Evolutionary conservation across 2,113 vertebrate genomes (phyloP).

Genomic region (Gymnorhina tibicen): DNA sequence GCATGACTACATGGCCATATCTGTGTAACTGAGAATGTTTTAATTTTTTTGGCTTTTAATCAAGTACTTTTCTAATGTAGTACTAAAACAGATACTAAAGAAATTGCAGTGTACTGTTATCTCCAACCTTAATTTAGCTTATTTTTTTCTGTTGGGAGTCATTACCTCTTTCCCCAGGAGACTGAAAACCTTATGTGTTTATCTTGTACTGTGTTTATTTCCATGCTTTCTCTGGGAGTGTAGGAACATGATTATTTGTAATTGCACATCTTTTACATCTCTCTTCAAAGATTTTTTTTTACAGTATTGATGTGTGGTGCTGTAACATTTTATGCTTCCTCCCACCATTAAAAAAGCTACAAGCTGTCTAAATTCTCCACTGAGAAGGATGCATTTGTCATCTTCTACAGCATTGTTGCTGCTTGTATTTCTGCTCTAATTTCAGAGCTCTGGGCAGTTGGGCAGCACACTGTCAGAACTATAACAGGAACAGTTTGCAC

Average conservation of each 20-base stretch:
- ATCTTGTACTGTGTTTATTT: conserved; percentile 7
- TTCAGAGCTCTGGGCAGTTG: not conserved
- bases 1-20: not conserved
- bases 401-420: not conserved
- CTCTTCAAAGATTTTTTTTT: not conserved
- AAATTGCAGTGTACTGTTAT: not conserved
- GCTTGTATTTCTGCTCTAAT: not conserved
- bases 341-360: not conserved
- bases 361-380: not conserved
- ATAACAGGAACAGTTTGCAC: not conserved
- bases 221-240: not conserved
- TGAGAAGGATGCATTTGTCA: not conserved
- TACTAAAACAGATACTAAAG: not conserved
- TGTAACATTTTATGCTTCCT: not conserved
- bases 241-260: not conserved
- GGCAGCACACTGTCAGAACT: not conserved
- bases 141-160: not conserved
- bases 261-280: not conserved
- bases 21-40: not conserved
- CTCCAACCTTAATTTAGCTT: not conserved
- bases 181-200: not conserved
- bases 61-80: not conserved
- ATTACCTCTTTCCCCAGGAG: not conserved
- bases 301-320: not conserved
- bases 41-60: not conserved